Conservation (phyloP, 2,888 invertebrate genomes). For the Temnothorax rugatulus region DNA sequence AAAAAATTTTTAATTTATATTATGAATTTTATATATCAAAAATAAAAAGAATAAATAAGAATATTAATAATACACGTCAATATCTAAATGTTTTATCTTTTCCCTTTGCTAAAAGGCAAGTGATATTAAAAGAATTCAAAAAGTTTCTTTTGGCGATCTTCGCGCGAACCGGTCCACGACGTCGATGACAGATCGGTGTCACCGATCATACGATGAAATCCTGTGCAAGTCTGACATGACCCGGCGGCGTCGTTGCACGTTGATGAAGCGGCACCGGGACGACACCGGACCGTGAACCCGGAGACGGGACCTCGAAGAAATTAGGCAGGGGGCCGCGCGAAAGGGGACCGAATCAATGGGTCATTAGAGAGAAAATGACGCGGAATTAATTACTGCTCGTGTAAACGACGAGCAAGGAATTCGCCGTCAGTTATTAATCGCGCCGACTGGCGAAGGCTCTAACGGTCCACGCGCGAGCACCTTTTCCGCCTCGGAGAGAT, state of each 20-base stretch:
- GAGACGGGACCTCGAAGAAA: slow-evolving; percentile 54
- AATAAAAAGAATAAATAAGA: neutral
- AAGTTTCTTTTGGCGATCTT: neutral
- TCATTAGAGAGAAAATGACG: slow-evolving; percentile 66
- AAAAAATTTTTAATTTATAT: neutral
- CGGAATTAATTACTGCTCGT: slow-evolving; percentile 69
- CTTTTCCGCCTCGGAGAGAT: slow-evolving; percentile 6
- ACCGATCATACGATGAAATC: slow-evolving; percentile 51
- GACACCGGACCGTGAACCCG: slow-evolving; percentile 49
- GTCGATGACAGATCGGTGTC: slow-evolving; percentile 55
- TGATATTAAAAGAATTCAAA: neutral
- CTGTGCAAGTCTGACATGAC: slow-evolving; percentile 18
- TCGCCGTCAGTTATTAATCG: slow-evolving; percentile 73
- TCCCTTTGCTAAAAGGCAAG: neutral
- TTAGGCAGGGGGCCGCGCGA: slow-evolving; percentile 49
- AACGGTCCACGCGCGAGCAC: slow-evolving; percentile 61
- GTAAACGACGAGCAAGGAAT: slow-evolving; percentile 64
- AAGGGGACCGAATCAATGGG: slow-evolving; percentile 59
- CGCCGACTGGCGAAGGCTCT: slow-evolving; percentile 49
- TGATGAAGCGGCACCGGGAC: slow-evolving; percentile 58
- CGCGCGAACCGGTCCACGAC: slow-evolving; percentile 1
- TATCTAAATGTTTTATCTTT: neutral
- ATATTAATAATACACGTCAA: neutral
- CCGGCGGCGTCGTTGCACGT: slow-evolving; percentile 42
- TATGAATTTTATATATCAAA: neutral